These are phyloP conservation scores for Julus scanicus DNA, from an alignment of 2,888 invertebrate species.

Conservation along the genomic window DNA sequence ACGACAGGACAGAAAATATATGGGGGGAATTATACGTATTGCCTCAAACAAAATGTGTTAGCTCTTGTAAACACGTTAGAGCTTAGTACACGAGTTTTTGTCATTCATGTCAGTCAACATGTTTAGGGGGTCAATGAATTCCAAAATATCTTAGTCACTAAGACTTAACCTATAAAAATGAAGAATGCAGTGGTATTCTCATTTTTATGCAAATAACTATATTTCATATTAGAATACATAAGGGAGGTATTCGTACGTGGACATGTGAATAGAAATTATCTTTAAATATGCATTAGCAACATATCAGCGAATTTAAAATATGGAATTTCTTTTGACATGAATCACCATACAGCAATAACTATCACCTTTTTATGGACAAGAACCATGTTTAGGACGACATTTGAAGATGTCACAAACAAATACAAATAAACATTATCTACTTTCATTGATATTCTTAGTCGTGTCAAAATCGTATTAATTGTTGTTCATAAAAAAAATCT, in stretches of 20 bases:
- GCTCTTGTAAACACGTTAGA: slow-evolving; percentile 36
- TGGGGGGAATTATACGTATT: neutral
- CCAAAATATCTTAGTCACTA: neutral
- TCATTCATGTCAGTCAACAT: slow-evolving; percentile 20
- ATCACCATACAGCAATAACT: too few species aligned
- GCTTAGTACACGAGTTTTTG: slow-evolving; percentile 12
- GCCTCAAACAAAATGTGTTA: neutral
- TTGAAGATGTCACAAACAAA: too few species aligned
- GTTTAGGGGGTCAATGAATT: slow-evolving; percentile 4
- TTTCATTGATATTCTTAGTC: neutral
- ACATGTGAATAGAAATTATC: too few species aligned
- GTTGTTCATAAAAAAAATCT: too few species aligned
- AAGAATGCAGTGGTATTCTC: neutral
- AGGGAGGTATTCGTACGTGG: too few species aligned
- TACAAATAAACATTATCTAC: neutral
- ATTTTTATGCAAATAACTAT: neutral
- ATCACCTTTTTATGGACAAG: too few species aligned
- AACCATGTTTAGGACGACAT: too few species aligned
- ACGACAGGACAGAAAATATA: neutral
- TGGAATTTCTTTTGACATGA: too few species aligned
- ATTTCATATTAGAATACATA: too few species aligned
- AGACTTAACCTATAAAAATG: neutral
- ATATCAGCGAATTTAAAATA: too few species aligned
- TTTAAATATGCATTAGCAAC: too few species aligned
- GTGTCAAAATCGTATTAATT: neutral